Evolutionary conservation across 1,140 invertebrate genomes (phyloP).

Genomic region (Brachionus asplanchnoidis): DNA sequence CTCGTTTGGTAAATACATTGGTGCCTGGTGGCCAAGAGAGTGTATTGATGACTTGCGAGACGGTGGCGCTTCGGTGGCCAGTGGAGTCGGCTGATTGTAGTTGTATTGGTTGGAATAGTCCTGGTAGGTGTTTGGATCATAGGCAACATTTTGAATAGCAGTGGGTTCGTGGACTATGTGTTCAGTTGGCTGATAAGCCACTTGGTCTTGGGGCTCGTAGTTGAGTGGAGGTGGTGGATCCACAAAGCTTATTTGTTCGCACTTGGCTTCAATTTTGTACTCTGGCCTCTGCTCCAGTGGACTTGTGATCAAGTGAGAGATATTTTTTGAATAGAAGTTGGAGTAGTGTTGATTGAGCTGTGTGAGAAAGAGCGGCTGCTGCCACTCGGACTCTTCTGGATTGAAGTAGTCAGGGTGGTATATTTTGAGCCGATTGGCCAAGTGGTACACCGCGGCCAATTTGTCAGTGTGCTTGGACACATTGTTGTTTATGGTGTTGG

Average conservation of each 20-base stretch:
- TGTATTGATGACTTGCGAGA: neutral
- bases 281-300: neutral
- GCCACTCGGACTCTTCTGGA: neutral
- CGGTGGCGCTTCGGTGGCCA: neutral
- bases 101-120: neutral
- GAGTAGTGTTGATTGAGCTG: constrained; percentile 1
- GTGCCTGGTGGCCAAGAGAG: neutral
- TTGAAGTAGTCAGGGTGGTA: constrained; percentile 63
- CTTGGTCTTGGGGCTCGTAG: neutral
- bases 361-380: neutral
- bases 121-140: neutral
- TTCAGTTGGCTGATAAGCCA: neutral
- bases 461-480: constrained; percentile 59
- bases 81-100: neutral
- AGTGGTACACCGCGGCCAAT: constrained; percentile 45
- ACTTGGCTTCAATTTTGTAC: neutral
- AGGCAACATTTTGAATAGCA: neutral
- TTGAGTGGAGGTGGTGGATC: neutral
- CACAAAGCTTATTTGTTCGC: neutral
- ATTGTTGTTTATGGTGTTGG: constrained; percentile 58
- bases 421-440: constrained; percentile 71
- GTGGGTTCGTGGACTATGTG: neutral
- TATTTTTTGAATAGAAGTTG: neutral
- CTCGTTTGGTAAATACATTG: neutral
- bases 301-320: neutral